Percentiles rank a stretch among this genome's conserved stretches.
Evolutionary conservation across 2,113 vertebrate species (phyloP).

Genomic region (Tautogolabrus adspersus): DNA sequence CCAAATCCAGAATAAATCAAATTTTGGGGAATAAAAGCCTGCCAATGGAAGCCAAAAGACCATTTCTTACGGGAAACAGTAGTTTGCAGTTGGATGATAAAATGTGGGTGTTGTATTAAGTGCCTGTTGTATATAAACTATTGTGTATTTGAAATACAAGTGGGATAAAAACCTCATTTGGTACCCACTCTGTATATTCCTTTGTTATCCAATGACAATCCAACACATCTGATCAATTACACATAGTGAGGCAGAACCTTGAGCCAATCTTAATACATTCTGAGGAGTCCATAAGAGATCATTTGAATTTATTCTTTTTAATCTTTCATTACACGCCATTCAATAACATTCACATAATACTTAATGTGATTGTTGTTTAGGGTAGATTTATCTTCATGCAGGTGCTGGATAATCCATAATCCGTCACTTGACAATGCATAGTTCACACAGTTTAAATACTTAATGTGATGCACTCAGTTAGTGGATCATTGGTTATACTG

Average conservation of each 20-base stretch:
- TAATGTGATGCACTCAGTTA: background rate
- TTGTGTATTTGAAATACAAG: no score
- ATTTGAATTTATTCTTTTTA: conserved; percentile 27
- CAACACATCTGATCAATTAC: background rate
- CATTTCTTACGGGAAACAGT: conserved; percentile 1
- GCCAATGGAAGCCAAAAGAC: background rate
- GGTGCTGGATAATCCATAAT: conserved; percentile 11
- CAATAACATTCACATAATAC: conserved; percentile 29
- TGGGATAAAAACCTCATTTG: background rate
- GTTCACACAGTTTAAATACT: background rate
- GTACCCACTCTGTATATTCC: background rate
- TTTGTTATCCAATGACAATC: conserved; percentile 2
- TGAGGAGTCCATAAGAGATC: background rate
- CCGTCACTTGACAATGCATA: background rate
- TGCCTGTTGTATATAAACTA: background rate
- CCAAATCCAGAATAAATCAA: background rate
- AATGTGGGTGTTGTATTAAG: conserved; percentile 2
- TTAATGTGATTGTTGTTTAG: conserved; percentile 20
- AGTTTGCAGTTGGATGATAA: conserved; percentile 13
- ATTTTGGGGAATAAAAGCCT: background rate
- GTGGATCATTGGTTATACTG: background rate
- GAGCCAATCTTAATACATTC: conserved; percentile 23
- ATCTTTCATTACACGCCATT: conserved; percentile 32
- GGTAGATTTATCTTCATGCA: conserved; percentile 7
- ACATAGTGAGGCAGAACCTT: conserved; percentile 38